Base-by-base conservation (phyloP, 2,797 vertebrate species). In the Limnodromus scolopaceus region DNA sequence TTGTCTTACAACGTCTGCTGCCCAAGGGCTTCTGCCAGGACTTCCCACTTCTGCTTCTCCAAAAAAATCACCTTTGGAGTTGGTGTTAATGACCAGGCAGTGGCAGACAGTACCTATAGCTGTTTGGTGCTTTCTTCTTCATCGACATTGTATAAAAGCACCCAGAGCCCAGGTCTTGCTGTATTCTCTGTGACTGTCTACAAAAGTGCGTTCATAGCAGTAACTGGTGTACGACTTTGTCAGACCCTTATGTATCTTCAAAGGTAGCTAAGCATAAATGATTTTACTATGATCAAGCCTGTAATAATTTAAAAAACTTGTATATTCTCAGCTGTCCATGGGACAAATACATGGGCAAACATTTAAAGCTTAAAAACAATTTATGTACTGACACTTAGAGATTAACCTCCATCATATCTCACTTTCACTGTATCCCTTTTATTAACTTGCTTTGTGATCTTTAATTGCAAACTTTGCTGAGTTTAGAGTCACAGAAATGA, bases 81-180 rank as follows among this genome's bases (percentile, higher is more conserved):
- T 0, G 0, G 16, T 51, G 11, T n/a, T 72, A 41, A 20, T 32
- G 34, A 61, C 6, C 45, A 71, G 30, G 36, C 16, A 72, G 57
- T 43, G 43, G 18, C 78, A 93, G 53, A 22, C 18, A 51, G 25
- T 17, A 48, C 32, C 32, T 71, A 7, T 24, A 48, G 43, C 30
- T 54, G 24, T 46, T 82, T 84, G 64, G 13, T 60, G 14, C 45
- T 75, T 81, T 91, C 13, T 69, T 72, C 71, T 94, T 32, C 28
- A 39, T 7, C 36, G 68, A 3, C 5, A 0, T 5, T 46, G 16
- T 55, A 20, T 30, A 13, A 65, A 85, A 89, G 18, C 58, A 61
- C 13, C 20, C 64, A 88, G 49, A 69, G 14, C 28, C 74, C 39
- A 20, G 75, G 19, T 75, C 68, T 77, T 46, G 23, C 32, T 68